These are phyloP conservation scores for Rana temporaria DNA, from an alignment of 2,113 vertebrate genomes.

Conservation along the genomic window DNA sequence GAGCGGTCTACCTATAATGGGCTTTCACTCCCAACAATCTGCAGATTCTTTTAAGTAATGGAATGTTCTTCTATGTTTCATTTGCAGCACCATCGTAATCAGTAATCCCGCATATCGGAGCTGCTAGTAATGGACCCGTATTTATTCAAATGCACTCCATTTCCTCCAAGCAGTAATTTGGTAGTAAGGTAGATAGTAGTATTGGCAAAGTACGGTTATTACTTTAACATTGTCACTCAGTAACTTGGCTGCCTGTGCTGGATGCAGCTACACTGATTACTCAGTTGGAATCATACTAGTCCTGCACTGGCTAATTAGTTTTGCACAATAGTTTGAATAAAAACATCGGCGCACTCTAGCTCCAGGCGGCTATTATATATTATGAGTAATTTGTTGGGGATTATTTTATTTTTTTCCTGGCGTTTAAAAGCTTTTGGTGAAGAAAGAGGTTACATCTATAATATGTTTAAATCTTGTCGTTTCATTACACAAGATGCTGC, in stretches of 20 bases:
- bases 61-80: constrained; percentile 22
- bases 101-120: constrained; percentile 4
- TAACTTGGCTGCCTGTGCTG: background rate
- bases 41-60: constrained; percentile 9
- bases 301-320: background rate
- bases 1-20: constrained; percentile 1
- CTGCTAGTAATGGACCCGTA: constrained; percentile 2
- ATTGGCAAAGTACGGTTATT: background rate
- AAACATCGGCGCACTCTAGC: background rate
- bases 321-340: constrained; percentile 11
- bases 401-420: background rate
- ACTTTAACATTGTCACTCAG: constrained; percentile 1
- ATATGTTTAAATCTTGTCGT: no score
- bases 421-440: background rate
- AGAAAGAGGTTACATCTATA: no score
- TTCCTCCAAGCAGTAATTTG: background rate
- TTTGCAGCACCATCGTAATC: background rate
- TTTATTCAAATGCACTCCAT: constrained; percentile 9
- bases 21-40: background rate
- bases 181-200: background rate
- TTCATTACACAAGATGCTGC: no score
- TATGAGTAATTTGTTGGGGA: background rate
- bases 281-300: background rate
- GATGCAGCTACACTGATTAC: background rate
- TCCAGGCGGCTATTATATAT: background rate